Conservation (phyloP, 1,140 invertebrate species). For the Nixonia krombeini region DNA sequence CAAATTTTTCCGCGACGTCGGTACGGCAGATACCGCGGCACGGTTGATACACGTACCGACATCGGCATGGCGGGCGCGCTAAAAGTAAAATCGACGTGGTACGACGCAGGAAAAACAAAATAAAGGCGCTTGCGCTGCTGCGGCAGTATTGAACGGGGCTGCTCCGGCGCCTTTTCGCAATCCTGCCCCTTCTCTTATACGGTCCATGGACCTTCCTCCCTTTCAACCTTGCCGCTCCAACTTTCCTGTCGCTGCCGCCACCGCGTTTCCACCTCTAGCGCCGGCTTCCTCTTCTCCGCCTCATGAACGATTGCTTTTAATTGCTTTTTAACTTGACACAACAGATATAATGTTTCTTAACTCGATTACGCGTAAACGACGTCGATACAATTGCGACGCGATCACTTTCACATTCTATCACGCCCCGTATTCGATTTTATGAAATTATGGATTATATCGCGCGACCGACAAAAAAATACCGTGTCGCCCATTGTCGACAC, state of each 20-base stretch:
- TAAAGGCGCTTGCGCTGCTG: constrained; percentile 51
- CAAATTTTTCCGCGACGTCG: constrained; percentile 33
- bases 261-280: constrained; percentile 45
- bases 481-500: not conserved
- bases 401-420: constrained; percentile 7
- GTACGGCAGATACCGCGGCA: constrained; percentile 34
- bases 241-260: too few species aligned
- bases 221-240: constrained; percentile 46
- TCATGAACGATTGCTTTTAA: constrained; percentile 35
- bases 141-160: constrained; percentile 44
- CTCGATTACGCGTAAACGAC: constrained; percentile 10
- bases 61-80: constrained; percentile 42
- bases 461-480: not conserved
- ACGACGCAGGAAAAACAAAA: constrained; percentile 50
- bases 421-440: constrained; percentile 6
- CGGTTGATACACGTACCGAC: constrained; percentile 43
- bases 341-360: constrained; percentile 39
- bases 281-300: constrained; percentile 29
- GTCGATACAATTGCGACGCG: constrained; percentile 5
- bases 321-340: constrained; percentile 42
- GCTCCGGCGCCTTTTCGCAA: constrained; percentile 46
- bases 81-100: constrained; percentile 49
- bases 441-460: constrained; percentile 1
- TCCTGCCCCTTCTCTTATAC: constrained; percentile 40
- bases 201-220: constrained; percentile 39